Percentiles rank a stretch among this genome's conserved stretches.
Evolutionary conservation across 2,888 invertebrate species (phyloP).

Genomic region (Calliopum simillimum): DNA sequence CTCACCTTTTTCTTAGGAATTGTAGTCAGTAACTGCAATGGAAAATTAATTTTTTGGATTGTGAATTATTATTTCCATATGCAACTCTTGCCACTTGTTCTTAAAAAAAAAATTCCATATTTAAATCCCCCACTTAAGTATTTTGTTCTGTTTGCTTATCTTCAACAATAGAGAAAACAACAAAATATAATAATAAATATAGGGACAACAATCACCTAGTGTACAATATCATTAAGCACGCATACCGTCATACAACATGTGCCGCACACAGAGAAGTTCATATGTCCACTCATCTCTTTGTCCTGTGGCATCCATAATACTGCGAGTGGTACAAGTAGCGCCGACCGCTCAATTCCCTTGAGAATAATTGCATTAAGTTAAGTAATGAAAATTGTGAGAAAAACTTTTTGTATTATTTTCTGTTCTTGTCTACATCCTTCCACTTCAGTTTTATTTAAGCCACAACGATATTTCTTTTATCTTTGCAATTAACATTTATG

Average conservation of each 20-base stretch:
- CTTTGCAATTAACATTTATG: not conserved
- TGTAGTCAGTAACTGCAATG: no score
- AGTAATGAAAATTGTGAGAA: slow-evolving; percentile 20
- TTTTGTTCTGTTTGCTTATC: no score
- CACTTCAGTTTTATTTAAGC: not conserved
- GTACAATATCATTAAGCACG: slow-evolving; percentile 11
- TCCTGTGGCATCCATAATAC: no score
- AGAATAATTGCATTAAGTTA: slow-evolving; percentile 25
- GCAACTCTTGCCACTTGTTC: no score
- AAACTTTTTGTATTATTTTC: slow-evolving; percentile 1
- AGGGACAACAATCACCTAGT: not conserved
- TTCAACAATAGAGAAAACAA: not conserved
- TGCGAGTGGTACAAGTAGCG: no score
- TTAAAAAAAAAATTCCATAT: no score
- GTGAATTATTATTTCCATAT: no score
- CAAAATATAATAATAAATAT: not conserved
- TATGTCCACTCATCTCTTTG: no score
- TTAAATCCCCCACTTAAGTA: no score
- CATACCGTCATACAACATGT: slow-evolving; percentile 2
- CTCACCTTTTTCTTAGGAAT: no score
- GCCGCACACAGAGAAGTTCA: not conserved
- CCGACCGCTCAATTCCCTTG: slow-evolving; percentile 10
- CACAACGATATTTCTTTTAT: not conserved
- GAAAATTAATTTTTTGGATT: no score
- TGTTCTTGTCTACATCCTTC: not conserved